A percentile compares a stretch with the other conserved stretches of the same genome.
phyloP scores from a whole-genome alignment of 2,888 invertebrate species.

The Osmoderma eremita region DNA sequence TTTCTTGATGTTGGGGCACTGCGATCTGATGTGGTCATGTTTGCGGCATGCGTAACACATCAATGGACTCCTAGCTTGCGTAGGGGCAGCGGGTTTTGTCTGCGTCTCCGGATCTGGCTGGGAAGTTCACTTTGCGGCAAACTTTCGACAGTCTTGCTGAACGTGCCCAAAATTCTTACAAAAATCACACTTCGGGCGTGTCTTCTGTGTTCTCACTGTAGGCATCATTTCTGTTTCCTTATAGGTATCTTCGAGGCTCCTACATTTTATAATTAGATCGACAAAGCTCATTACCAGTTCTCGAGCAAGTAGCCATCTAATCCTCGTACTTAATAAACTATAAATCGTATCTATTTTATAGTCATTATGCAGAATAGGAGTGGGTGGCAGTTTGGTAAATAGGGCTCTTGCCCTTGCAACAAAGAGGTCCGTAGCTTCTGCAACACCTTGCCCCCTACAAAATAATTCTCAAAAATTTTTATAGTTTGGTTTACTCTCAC shows the following conservation, averaged over 20 bases:
- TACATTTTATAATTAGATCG: not conserved
- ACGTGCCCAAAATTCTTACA: not conserved
- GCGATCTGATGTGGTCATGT: not conserved
- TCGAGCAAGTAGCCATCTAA: not conserved
- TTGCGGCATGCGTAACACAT: not conserved
- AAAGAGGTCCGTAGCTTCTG: slow-evolving; percentile 14
- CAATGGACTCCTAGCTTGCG: not conserved
- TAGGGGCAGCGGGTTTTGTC: not conserved
- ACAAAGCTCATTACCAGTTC: slow-evolving; percentile 2
- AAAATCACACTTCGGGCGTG: not conserved
- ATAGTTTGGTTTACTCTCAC: slow-evolving; percentile 40
- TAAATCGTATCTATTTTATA: slow-evolving; percentile 1
- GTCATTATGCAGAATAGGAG: not conserved
- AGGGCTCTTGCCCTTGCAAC: not conserved
- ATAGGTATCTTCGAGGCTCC: too few relatives aligned
- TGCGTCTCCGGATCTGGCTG: too few relatives aligned
- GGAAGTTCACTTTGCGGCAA: too few relatives aligned
- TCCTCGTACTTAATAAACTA: not conserved
- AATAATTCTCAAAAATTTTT: slow-evolving; percentile 42
- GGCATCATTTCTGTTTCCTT: not conserved
- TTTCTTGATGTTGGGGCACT: not conserved
- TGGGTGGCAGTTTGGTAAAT: not conserved
- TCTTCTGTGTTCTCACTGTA: not conserved
- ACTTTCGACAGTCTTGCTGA: too few relatives aligned
- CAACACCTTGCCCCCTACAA: slow-evolving; percentile 24